Evolutionary conservation across 2,888 invertebrate species (phyloP), one percentile per base, ranked within the genome.

Genomic region (Amphiduros pacificus): DNA sequence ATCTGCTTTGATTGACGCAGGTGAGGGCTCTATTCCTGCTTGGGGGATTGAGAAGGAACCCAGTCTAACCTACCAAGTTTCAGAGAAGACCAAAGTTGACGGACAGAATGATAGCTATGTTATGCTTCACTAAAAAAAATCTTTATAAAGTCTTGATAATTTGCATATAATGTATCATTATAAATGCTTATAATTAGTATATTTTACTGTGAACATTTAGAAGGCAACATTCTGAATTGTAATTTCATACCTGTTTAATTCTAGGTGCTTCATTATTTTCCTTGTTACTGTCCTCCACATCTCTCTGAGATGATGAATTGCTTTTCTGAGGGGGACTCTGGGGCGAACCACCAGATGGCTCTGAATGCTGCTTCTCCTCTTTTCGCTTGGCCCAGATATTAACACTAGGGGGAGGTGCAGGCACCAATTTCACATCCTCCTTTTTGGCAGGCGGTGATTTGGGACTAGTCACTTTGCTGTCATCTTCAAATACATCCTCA

Each of bases 331-430:
- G 41, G n/a, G 52, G 28, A 24, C n/a, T n/a, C n/a, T n/a, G n/a
- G n/a, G n/a, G n/a, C n/a, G n/a, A n/a, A n/a, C n/a, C 26, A 9
- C 26, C 40, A 32, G 55, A 32, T 17, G 60, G 11, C 29, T 51
- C 52, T 3, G 49, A 17, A n/a, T n/a, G n/a, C 5, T 55, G 50
- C 20, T 54, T 31, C 6, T 41, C 1, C 11, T 36, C 40, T 58
- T 75, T 74, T 40, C 78, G 66, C 61, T 71, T 74, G 40, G 71
- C 73, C 79, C 79, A 80, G 22, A 73, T 64, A 62, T 80, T 79
- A 52, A 76, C 78, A 64, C 75, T 74, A 5, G 81, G 81, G 1
- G 76, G 77, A 9, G 80, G 80, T 1, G 81, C 80, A 2, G 78
- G 78, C n/a, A 80, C 74, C 20, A 67, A 27, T 28, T 62, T 55